Conservation (phyloP, 2,888 invertebrate genomes). For the Cyrtodaria siliqua region DNA sequence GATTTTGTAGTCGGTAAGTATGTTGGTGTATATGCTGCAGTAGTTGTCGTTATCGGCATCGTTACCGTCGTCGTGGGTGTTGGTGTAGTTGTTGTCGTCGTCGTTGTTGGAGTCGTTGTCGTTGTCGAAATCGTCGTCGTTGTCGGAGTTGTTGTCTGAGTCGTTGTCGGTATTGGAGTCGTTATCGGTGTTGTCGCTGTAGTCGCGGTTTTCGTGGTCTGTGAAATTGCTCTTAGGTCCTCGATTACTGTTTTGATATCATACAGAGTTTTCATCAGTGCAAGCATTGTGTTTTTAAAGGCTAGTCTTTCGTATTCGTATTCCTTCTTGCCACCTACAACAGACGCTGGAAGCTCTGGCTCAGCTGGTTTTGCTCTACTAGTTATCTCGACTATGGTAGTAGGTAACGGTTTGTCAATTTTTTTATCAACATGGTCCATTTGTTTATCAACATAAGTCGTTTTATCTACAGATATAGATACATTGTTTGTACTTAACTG, state of each 20-base stretch:
- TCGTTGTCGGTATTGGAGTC: not conserved
- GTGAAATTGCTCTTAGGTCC: conserved; percentile 15
- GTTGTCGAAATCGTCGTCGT: not conserved
- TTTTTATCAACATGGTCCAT: no score
- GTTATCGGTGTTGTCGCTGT: conserved; percentile 3
- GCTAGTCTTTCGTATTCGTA: conserved; percentile 24
- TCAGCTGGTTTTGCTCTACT: no score
- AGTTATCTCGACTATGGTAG: no score
- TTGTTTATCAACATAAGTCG: no score
- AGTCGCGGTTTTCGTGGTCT: conserved; percentile 7
- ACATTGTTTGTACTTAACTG: no score
- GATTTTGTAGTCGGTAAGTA: no score
- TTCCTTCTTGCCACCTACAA: not conserved
- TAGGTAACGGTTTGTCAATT: no score
- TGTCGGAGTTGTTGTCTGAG: conserved; percentile 1
- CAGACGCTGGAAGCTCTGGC: not conserved
- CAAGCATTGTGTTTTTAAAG: conserved; percentile 34
- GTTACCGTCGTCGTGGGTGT: no score
- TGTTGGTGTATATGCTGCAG: no score
- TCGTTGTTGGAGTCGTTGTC: not conserved
- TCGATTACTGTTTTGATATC: conserved; percentile 37
- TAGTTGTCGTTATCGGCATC: conserved; percentile 1
- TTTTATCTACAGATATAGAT: no score
- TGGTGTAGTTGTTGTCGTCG: conserved; percentile 9
- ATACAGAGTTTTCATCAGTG: conserved; percentile 36